phyloP scores from a whole-genome alignment of 2,888 invertebrate species.

The Petrolisthes cinctipes region DNA sequence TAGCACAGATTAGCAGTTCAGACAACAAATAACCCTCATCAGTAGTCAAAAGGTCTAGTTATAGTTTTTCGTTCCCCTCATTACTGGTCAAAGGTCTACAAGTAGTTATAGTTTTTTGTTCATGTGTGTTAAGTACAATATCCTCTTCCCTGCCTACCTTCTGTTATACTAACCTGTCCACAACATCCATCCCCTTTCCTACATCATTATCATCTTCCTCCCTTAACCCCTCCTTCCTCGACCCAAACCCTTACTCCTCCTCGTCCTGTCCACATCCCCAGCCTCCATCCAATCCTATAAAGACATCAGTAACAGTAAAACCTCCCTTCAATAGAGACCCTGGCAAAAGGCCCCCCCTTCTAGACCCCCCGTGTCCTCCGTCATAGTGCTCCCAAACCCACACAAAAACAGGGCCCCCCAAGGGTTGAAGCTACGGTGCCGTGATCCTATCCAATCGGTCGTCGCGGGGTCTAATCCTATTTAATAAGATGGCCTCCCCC shows the following conservation, averaged over 20 bases:
- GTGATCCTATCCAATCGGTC: not conserved
- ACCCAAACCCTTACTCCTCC: not conserved
- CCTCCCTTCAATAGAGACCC: not conserved
- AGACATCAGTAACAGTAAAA: slow-evolving; percentile 1
- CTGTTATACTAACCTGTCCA: too few species aligned
- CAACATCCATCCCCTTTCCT: not conserved
- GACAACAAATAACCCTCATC: too few species aligned
- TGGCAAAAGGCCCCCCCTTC: not conserved
- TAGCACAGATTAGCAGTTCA: too few species aligned
- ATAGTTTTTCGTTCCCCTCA: too few species aligned
- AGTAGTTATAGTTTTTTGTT: too few species aligned
- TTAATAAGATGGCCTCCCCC: not conserved
- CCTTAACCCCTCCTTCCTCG: not conserved
- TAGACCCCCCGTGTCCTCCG: not conserved
- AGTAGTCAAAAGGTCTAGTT: too few species aligned
- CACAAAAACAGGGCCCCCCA: not conserved
- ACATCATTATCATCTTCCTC: not conserved
- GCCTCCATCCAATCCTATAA: not conserved
- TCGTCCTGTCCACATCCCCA: not conserved
- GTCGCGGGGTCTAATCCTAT: not conserved
- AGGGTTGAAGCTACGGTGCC: not conserved
- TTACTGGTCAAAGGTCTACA: too few species aligned
- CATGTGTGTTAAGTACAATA: too few species aligned
- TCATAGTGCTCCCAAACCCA: not conserved
- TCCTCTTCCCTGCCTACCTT: too few species aligned